Evolutionary conservation across 1,140 invertebrate species (phyloP).

Genomic region (Drosophila pachea): DNA sequence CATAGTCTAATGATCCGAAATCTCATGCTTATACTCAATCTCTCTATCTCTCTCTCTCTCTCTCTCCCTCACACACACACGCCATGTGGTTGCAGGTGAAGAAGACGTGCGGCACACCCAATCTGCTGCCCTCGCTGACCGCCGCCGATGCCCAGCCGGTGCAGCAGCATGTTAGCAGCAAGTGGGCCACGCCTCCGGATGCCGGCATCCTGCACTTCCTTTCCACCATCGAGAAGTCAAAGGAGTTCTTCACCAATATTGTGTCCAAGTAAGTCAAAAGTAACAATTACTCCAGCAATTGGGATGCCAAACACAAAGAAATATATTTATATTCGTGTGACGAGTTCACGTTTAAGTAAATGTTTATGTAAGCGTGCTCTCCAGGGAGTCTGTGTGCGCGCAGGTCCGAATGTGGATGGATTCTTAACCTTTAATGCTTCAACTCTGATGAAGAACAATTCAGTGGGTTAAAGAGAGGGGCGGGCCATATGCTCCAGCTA

Average conservation of each 20-base stretch:
- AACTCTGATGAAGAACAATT: conserved; percentile 20
- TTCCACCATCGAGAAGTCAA: conserved; percentile 75
- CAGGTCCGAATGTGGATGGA: too few species aligned
- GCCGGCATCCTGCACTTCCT: conserved; percentile 68
- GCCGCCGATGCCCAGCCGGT: conserved; percentile 42
- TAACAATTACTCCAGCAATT: neutral
- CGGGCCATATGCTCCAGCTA: too few species aligned
- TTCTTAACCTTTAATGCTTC: neutral
- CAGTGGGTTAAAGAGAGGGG: too few species aligned
- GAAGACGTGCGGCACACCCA: conserved; percentile 76
- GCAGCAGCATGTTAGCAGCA: conserved; percentile 46
- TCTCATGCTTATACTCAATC: too few species aligned
- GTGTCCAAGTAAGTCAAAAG: conserved; percentile 70
- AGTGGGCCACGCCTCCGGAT: conserved; percentile 72
- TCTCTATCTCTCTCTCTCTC: neutral
- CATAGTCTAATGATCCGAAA: too few species aligned
- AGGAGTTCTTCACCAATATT: conserved; percentile 77
- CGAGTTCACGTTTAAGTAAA: too few species aligned
- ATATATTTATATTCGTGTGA: too few species aligned
- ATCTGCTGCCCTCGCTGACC: conserved; percentile 58
- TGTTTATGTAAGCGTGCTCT: too few species aligned
- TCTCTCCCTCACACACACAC: too few species aligned
- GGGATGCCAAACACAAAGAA: conserved; percentile 14
- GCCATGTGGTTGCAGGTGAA: conserved; percentile 56
- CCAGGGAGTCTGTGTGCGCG: neutral